A percentile compares a stretch with the other conserved stretches of the same genome.
Evolutionary conservation across 2,888 invertebrate species (phyloP).

Genomic region (Orthosia gracilis): DNA sequence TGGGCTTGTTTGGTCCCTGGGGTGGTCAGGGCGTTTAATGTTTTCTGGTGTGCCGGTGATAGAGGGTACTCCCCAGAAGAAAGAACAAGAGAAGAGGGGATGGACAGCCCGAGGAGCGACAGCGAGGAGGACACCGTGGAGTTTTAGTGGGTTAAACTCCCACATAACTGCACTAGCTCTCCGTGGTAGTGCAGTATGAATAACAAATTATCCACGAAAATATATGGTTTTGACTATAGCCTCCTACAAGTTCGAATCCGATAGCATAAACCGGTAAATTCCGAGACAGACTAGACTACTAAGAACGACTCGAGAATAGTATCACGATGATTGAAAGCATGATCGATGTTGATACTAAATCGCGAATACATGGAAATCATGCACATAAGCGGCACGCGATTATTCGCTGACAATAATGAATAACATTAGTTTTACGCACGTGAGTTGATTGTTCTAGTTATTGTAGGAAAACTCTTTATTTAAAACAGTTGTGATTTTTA

Average conservation of each 20-base stretch:
- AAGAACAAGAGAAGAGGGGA: no score
- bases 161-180: no score
- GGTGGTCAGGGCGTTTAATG: no score
- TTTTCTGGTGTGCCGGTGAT: no score
- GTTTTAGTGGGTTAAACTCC: no score
- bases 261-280: slow-evolving; percentile 20
- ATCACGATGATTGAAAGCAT: slow-evolving; percentile 48
- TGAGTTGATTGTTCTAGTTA: slow-evolving; percentile 28
- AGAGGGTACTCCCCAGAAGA: no score
- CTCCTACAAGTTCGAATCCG: background rate
- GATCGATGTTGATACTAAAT: slow-evolving; percentile 56
- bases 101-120: no score
- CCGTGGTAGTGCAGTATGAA: no score
- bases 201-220: no score
- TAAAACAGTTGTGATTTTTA: background rate
- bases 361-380: slow-evolving; percentile 50
- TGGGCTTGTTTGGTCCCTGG: no score
- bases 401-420: slow-evolving; percentile 43
- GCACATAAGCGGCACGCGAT: slow-evolving; percentile 48
- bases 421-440: slow-evolving; percentile 31
- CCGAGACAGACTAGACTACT: slow-evolving; percentile 17
- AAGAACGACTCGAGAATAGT: slow-evolving; percentile 30
- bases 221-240: background rate
- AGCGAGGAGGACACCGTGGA: no score
- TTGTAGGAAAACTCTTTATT: slow-evolving; percentile 9